Evolutionary conservation across 2,113 vertebrate species (phyloP).

Genomic region (Butorides virescens): DNA sequence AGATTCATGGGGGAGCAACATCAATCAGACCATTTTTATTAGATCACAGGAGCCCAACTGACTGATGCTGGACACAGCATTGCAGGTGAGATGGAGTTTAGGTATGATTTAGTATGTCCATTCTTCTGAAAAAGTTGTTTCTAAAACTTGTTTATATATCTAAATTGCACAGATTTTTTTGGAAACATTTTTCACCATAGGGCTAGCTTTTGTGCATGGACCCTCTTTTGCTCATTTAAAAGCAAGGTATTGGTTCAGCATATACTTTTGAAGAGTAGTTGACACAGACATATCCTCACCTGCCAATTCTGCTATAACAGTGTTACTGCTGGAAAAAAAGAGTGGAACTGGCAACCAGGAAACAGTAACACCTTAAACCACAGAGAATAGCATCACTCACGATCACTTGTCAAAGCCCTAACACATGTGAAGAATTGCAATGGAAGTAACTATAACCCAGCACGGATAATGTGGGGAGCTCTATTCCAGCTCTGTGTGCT

Average conservation of each 20-base stretch:
- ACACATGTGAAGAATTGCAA: background rate
- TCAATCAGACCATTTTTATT: background rate
- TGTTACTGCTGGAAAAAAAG: background rate
- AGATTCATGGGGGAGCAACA: background rate
- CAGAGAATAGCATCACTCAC: fast-evolving
- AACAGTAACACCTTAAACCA: background rate
- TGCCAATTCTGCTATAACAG: background rate
- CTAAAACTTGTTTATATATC: background rate
- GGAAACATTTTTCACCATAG: background rate
- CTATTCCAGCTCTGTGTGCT: background rate
- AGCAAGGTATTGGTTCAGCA: background rate
- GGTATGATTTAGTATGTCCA: background rate
- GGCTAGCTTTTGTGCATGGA: background rate
- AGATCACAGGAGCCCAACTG: background rate
- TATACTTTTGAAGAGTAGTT: background rate
- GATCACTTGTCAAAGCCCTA: fast-evolving
- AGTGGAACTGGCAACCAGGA: background rate
- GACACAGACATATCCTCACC: background rate
- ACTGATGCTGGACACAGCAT: background rate
- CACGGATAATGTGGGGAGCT: background rate
- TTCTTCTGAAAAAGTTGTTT: background rate
- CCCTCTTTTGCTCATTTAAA: background rate
- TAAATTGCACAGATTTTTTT: background rate
- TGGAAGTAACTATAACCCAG: background rate
- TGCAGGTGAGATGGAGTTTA: background rate